These are phyloP conservation scores for Urechis unicinctus DNA, from an alignment of 2,888 invertebrate genomes.

Conservation along the genomic window DNA sequence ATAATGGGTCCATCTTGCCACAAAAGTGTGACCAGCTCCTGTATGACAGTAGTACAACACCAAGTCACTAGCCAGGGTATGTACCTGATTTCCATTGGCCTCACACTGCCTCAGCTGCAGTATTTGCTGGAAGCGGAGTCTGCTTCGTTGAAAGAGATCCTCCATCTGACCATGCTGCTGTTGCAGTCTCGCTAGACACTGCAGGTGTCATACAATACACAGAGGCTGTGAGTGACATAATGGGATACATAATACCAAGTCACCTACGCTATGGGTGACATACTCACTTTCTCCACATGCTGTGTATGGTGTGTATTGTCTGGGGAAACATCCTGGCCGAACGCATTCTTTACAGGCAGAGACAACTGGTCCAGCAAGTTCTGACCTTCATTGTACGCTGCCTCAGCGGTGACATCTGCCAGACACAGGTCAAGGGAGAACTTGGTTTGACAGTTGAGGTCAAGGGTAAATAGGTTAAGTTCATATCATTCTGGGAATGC, in stretches of 20 bases:
- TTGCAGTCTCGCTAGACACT: constrained; percentile 12
- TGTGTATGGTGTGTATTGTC: constrained; percentile 58
- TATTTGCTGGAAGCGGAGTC: constrained; percentile 71
- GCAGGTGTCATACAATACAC: no score
- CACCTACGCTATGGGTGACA: no score
- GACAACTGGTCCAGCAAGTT: constrained; percentile 70
- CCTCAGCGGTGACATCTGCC: constrained; percentile 63
- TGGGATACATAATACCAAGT: no score
- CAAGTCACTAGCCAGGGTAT: constrained; percentile 71
- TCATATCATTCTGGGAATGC: no score
- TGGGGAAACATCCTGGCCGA: constrained; percentile 61
- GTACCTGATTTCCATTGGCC: constrained; percentile 68
- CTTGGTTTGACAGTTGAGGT: no score
- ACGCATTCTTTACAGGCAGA: constrained; percentile 71
- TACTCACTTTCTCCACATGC: constrained; percentile 67
- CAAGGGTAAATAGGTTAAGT: no score
- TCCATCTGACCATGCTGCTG: constrained; percentile 61
- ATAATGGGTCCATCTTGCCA: no score
- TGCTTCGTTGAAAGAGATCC: constrained; percentile 70
- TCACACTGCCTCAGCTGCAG: constrained; percentile 70
- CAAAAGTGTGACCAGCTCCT: no score
- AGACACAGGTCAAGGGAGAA: constrained; percentile 10
- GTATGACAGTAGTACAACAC: no score
- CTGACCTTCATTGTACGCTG: constrained; percentile 68
- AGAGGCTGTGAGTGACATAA: no score